phyloP scores from a whole-genome alignment of 2,888 invertebrate species.

The Halocaridina rubra region DNA sequence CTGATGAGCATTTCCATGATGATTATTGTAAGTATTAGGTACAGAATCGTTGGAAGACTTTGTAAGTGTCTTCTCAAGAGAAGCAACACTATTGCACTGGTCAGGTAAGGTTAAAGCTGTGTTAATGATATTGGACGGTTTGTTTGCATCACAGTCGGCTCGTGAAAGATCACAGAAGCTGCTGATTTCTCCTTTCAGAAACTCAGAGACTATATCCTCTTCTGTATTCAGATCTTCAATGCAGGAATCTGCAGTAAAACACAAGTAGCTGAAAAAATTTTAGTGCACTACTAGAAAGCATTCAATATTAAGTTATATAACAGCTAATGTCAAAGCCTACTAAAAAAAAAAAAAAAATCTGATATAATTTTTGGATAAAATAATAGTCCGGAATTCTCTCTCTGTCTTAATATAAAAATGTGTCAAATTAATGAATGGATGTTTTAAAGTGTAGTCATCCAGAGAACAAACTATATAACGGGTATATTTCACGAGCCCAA shows the following conservation, averaged over 20 bases:
- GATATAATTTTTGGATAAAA: too few species aligned
- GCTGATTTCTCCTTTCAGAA: slow-evolving; percentile 12
- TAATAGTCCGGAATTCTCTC: too few species aligned
- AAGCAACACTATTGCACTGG: too few species aligned
- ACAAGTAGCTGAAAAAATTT: not conserved
- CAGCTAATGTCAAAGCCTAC: too few species aligned
- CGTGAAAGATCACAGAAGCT: not conserved
- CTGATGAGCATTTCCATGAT: not conserved
- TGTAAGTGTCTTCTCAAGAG: not conserved
- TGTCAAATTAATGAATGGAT: too few species aligned
- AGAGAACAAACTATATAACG: too few species aligned
- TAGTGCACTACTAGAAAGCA: too few species aligned
- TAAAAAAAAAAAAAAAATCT: too few species aligned
- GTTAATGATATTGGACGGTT: slow-evolving; percentile 1
- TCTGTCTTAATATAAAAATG: too few species aligned
- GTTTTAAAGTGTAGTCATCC: too few species aligned
- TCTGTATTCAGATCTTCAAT: slow-evolving; percentile 33
- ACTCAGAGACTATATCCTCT: slow-evolving; percentile 31
- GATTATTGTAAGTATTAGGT: not conserved
- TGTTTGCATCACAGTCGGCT: slow-evolving; percentile 7
- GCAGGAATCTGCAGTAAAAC: slow-evolving; percentile 13
- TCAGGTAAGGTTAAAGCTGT: slow-evolving; percentile 5
- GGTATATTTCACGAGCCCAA: too few species aligned
- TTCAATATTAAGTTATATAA: too few species aligned
- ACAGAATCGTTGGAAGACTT: not conserved